phyloP scores from a whole-genome alignment of 2,113 vertebrate genomes.

The Chamaea fasciata region DNA sequence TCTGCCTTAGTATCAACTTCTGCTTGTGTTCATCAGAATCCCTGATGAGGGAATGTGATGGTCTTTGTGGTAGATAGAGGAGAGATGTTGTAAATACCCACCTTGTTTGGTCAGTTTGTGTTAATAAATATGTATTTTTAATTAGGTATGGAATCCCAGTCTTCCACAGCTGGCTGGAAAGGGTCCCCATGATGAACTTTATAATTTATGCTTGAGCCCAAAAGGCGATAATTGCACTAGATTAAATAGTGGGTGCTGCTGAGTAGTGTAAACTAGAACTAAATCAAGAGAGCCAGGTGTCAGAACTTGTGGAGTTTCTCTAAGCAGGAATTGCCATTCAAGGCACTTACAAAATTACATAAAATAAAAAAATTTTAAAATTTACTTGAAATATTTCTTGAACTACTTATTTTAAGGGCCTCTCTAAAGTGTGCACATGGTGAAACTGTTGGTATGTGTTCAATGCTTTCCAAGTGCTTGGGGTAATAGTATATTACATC shows the following conservation, averaged over 20 bases:
- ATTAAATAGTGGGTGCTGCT: background rate
- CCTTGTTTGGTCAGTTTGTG: background rate
- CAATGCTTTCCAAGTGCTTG: background rate
- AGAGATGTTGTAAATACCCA: background rate
- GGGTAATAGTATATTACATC: background rate
- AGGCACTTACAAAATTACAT: background rate
- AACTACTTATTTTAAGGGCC: background rate
- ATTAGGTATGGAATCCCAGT: background rate
- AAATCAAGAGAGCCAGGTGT: background rate
- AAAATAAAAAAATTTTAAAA: background rate
- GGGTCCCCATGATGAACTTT: background rate
- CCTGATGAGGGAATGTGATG: background rate
- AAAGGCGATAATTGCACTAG: background rate
- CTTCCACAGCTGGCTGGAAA: background rate
- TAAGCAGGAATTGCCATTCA: background rate
- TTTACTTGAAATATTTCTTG: background rate
- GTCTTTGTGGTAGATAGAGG: background rate
- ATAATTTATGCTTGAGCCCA: background rate
- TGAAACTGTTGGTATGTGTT: background rate
- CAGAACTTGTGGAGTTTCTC: background rate
- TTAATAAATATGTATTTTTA: background rate
- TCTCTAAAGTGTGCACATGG: background rate
- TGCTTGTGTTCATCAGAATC: background rate
- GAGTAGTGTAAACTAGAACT: background rate
- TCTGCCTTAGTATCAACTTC: background rate